Evolutionary conservation across 2,113 vertebrate species (phyloP).

Genomic region (Scomber scombrus): DNA sequence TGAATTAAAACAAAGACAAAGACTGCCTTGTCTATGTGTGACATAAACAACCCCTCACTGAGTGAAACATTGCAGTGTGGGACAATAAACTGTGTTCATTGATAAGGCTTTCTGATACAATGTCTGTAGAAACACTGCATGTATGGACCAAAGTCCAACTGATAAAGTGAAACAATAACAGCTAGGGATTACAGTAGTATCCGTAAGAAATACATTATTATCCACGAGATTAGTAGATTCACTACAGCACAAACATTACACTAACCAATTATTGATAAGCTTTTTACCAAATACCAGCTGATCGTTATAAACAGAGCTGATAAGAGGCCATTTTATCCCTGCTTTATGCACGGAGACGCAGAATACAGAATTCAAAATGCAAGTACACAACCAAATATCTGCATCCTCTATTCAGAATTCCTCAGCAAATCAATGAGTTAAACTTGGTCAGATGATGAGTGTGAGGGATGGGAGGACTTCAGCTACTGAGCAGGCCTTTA

Average conservation of each 20-base stretch:
- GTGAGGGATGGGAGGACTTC: too few species aligned
- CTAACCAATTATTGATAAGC: neutral
- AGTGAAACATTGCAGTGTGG: neutral
- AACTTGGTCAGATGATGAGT: too few species aligned
- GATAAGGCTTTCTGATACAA: conserved; percentile 14
- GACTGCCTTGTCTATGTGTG: neutral
- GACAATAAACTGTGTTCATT: conserved; percentile 3
- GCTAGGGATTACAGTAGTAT: neutral
- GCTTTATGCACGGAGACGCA: too few species aligned
- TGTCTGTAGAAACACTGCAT: neutral
- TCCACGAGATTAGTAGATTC: neutral
- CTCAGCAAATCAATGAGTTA: too few species aligned
- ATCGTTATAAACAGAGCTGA: neutral
- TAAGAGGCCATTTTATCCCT: neutral
- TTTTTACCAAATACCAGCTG: neutral
- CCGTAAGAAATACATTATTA: conserved; percentile 6
- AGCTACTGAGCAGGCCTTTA: too few species aligned
- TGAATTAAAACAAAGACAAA: neutral
- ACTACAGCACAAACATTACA: neutral
- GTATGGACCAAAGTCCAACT: conserved; percentile 36
- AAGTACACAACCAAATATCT: too few species aligned
- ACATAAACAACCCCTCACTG: neutral
- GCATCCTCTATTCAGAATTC: too few species aligned
- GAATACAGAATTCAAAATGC: too few species aligned
- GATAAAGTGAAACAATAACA: conserved; percentile 24